phyloP scores from a whole-genome alignment of 2,797 vertebrate genomes.

The Dendrocincla tyrannina region DNA sequence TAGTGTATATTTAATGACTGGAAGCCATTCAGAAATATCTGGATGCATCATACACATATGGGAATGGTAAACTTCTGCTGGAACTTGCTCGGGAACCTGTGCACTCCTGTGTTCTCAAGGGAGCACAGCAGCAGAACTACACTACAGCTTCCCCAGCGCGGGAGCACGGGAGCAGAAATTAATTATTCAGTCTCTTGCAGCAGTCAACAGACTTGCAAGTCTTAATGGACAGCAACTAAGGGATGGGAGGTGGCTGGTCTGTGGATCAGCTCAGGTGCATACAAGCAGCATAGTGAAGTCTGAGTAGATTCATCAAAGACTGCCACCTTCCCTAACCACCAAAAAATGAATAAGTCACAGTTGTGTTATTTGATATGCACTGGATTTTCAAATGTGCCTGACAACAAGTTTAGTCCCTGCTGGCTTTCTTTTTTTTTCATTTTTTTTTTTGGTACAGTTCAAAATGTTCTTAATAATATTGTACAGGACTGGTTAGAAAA shows the following conservation, averaged over 20 bases:
- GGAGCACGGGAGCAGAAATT: background rate
- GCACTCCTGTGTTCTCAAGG: rapidly evolving
- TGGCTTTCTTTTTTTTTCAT: background rate
- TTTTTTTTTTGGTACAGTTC: background rate
- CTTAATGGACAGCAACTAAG: background rate
- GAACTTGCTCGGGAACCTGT: rapidly evolving
- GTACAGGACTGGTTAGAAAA: background rate
- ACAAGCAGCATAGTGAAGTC: background rate
- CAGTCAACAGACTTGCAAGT: background rate
- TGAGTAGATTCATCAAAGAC: background rate
- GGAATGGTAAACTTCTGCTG: background rate
- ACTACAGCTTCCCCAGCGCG: rapidly evolving
- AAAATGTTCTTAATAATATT: background rate
- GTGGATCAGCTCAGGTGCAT: background rate
- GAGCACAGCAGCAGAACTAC: background rate
- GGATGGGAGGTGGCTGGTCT: background rate
- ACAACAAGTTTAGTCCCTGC: background rate
- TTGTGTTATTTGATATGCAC: background rate
- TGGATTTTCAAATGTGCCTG: background rate
- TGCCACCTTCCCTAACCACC: background rate
- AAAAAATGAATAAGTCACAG: background rate
- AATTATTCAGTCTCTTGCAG: background rate
- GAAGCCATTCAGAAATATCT: background rate
- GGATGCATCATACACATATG: background rate
- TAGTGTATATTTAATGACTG: background rate